Evolutionary conservation across 2,113 vertebrate genomes (phyloP).

Genomic region (Diphyllodes magnificus): DNA sequence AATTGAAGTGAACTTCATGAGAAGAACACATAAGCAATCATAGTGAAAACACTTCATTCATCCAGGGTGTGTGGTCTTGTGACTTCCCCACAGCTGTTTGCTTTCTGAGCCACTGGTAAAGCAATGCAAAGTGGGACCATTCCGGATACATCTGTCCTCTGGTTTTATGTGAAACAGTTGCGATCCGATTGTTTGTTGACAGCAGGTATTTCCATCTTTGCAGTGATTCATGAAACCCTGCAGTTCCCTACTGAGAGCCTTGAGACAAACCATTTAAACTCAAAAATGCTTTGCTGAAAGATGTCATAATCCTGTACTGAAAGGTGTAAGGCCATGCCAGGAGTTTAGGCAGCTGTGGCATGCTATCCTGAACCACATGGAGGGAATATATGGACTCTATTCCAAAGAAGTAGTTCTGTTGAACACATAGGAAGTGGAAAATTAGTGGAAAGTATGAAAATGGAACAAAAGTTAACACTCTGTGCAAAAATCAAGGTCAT

Average conservation of each 20-base stretch:
- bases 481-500: background rate
- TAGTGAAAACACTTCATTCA: background rate
- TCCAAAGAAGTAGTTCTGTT: background rate
- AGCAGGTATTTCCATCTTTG: constrained; percentile 22
- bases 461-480: background rate
- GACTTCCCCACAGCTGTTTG: background rate
- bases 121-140: background rate
- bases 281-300: background rate
- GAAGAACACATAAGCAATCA: background rate
- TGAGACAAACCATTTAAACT: background rate
- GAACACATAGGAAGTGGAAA: background rate
- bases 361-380: fast-evolving
- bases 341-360: background rate
- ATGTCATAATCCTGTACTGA: background rate
- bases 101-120: background rate
- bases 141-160: background rate
- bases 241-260: background rate
- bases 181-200: background rate
- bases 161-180: constrained; percentile 18
- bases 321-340: background rate
- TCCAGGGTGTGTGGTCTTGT: background rate
- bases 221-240: background rate
- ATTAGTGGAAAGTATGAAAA: background rate
- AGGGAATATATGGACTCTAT: background rate
- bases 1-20: background rate